A percentile compares a stretch with the other conserved stretches of the same genome.
These are phyloP conservation scores for Alosa sapidissima DNA, from an alignment of 2,797 vertebrate species.

Conservation along the genomic window DNA sequence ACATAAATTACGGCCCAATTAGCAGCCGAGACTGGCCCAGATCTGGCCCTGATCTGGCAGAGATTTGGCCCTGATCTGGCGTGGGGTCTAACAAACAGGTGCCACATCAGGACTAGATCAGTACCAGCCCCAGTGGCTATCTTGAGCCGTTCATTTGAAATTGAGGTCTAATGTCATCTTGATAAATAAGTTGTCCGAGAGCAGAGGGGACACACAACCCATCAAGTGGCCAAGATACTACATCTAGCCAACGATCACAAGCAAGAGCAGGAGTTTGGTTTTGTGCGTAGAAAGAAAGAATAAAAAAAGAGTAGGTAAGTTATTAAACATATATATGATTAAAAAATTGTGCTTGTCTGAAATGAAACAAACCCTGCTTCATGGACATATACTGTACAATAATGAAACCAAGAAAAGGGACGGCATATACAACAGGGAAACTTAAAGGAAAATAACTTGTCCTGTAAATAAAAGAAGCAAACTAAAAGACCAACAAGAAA, in stretches of 20 bases:
- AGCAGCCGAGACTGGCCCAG: not conserved
- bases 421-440: constrained; percentile 47
- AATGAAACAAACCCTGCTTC: constrained; percentile 73
- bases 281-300: constrained; percentile 69
- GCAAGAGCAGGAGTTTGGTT: constrained; percentile 67
- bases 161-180: constrained; percentile 63
- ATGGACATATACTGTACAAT: constrained; percentile 65
- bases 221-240: constrained; percentile 70
- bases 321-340: constrained; percentile 65
- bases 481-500: constrained; percentile 70
- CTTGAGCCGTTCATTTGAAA: constrained; percentile 41
- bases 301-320: constrained; percentile 67
- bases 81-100: not conserved
- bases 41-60: not conserved
- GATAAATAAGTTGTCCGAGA: constrained; percentile 71
- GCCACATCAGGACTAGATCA: not conserved
- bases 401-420: constrained; percentile 18
- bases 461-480: constrained; percentile 74
- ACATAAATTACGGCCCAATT: not conserved
- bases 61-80: not conserved
- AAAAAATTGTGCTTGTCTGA: constrained; percentile 62
- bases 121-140: not conserved
- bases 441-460: constrained; percentile 67
- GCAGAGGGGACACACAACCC: constrained; percentile 67
- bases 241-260: constrained; percentile 72